Evolutionary conservation across 2,888 invertebrate species (phyloP).

Genomic region (Melipona bicolor): DNA sequence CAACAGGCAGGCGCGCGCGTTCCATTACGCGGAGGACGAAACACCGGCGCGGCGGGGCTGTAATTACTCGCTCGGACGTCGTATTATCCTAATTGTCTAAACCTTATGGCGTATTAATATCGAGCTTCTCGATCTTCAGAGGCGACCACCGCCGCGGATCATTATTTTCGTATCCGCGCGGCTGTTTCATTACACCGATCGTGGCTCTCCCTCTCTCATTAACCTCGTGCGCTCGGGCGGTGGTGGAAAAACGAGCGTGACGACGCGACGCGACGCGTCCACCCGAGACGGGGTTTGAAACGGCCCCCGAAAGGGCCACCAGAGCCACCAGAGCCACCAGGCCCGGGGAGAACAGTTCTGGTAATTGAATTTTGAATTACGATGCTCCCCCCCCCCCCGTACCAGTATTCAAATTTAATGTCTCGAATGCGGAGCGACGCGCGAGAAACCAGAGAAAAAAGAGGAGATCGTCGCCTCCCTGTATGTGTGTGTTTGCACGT

Average conservation of each 20-base stretch:
- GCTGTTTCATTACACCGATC: slow-evolving; percentile 57
- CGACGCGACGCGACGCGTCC: neutral
- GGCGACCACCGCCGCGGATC: slow-evolving; percentile 31
- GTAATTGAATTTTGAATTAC: slow-evolving; percentile 60
- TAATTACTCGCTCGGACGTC: slow-evolving; percentile 44
- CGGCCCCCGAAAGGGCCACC: neutral
- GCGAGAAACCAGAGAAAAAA: slow-evolving; percentile 1
- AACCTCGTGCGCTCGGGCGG: slow-evolving; percentile 33
- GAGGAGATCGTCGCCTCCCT: neutral
- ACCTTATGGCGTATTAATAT: slow-evolving; percentile 50
- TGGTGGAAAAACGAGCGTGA: slow-evolving; percentile 6
- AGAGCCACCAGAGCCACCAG: neutral
- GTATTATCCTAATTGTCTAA: slow-evolving; percentile 58
- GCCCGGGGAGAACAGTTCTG: neutral
- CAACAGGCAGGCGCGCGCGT: slow-evolving; percentile 4
- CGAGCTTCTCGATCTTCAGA: slow-evolving; percentile 42
- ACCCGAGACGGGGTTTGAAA: neutral
- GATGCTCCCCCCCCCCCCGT: slow-evolving; percentile 37
- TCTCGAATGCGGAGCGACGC: slow-evolving; percentile 11
- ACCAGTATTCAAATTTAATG: slow-evolving; percentile 53
- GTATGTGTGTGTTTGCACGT: too few species aligned
- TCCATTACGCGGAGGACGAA: slow-evolving; percentile 10
- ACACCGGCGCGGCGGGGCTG: slow-evolving; percentile 2
- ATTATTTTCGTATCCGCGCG: slow-evolving; percentile 54
- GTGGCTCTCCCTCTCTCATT: slow-evolving; percentile 41